Evolutionary conservation across 2,113 vertebrate genomes (phyloP), one percentile per base, ranked within the genome.

Genomic region (Dicrurus megarhynchus): DNA sequence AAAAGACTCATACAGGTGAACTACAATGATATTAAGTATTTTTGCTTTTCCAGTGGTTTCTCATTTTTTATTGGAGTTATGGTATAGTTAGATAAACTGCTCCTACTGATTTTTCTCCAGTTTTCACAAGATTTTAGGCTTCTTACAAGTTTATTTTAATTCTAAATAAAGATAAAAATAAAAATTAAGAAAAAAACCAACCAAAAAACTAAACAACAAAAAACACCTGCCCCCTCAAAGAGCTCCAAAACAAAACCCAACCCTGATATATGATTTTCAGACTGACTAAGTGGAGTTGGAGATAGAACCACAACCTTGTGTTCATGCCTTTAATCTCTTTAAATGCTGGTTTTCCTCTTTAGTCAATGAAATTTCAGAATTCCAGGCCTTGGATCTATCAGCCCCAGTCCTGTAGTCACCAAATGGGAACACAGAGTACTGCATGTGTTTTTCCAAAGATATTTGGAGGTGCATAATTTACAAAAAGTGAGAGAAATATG

Each of bases 221-320:
- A n/a, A 49, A 6, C 6, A 21, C 7, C 18, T 2, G 0, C 4
- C 2, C 5, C 5, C 8, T 8, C 18, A 69, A 39, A 28, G 32
- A 59, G 2, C 10, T 16, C 17, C 30, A 28, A 61, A 33, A 16
- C 5, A 30, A 37, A 37, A 22, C 47, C 12, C 6, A 42, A 11
- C 11, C 3, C 17, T 24, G 3, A 60, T 16, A 17, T 2, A 33
- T 24, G 28, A 47, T 67, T 84, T 92, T 50, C 26, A 60, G 42
- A 28, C 9, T 49, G 35, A 50, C 28, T 71, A 61, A 61, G 7
- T 1, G 1, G 32, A 55, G 3, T 46, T 60, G 64, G 41, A 78
- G 6, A 18, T 26, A 41, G 13, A 37, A 32, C 8, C n/a, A 37
- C 12, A 37, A n/a, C 10, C 39, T 44, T 63, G 5, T 28, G 52